A percentile compares a stretch with the other conserved stretches of the same genome.
phyloP scores from a whole-genome alignment of 2,113 vertebrate species.

The Plecturocebus donacophilus region DNA sequence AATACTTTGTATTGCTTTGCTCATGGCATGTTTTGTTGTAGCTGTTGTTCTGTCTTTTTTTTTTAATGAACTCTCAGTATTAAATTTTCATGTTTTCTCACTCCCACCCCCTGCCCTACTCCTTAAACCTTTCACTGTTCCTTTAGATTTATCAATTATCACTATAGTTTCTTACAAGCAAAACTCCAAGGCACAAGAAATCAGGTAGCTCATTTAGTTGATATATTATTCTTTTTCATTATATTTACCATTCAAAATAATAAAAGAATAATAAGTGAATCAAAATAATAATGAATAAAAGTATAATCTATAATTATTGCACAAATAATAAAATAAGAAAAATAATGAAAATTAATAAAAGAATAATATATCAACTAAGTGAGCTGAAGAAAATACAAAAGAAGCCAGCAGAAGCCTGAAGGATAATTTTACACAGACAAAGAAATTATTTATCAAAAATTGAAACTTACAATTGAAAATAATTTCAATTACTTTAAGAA shows the following conservation, averaged over 20 bases:
- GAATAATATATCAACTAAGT: background rate
- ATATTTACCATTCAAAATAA: no score
- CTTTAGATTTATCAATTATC: background rate
- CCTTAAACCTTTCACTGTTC: background rate
- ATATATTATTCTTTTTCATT: no score
- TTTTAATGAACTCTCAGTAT: background rate
- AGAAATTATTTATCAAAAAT: background rate
- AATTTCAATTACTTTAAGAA: constrained; percentile 35
- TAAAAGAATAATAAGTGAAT: no score
- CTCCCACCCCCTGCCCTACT: background rate
- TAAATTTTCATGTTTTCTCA: background rate
- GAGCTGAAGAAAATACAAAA: background rate
- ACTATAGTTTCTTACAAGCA: background rate
- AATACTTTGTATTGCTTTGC: background rate
- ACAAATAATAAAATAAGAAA: no score
- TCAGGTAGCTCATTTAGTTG: background rate
- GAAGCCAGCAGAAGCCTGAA: background rate
- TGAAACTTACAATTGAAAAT: background rate
- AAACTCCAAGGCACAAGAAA: constrained; percentile 14
- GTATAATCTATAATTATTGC: no score
- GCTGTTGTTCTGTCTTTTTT: background rate
- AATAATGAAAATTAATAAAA: background rate
- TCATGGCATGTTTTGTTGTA: background rate
- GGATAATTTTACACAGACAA: background rate
- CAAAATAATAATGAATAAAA: no score